Evolutionary conservation across 2,113 vertebrate species (phyloP).

Genomic region (Copsychus sechellarum): DNA sequence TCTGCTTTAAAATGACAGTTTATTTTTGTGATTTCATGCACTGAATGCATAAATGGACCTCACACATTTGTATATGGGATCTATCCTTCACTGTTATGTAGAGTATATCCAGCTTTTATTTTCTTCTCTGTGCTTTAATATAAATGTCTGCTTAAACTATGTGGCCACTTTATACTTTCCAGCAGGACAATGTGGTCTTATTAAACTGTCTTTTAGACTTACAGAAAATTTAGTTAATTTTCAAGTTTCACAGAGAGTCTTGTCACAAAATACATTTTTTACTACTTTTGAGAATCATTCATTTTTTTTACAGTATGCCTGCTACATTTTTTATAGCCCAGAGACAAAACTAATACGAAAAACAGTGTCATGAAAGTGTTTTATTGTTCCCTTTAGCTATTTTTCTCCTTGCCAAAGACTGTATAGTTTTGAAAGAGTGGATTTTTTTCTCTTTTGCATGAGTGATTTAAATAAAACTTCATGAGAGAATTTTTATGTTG

Average conservation of each 20-base stretch:
- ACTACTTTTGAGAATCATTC: neutral
- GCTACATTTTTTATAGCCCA: neutral
- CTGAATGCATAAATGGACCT: neutral
- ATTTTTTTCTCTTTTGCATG: neutral
- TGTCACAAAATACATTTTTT: neutral
- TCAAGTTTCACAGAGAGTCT: neutral
- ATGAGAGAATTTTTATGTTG: conserved; percentile 20
- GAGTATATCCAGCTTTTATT: neutral
- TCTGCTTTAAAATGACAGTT: neutral
- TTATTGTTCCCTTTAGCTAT: conserved; percentile 31
- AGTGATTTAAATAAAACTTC: conserved; percentile 27
- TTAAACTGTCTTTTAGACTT: neutral
- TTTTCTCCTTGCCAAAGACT: conserved; percentile 28
- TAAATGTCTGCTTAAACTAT: neutral
- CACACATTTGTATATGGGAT: neutral
- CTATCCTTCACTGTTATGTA: neutral
- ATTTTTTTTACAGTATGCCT: neutral
- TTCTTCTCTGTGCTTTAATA: neutral
- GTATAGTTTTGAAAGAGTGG: neutral
- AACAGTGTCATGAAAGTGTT: conserved; percentile 11
- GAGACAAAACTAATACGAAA: conserved; percentile 20
- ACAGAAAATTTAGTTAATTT: neutral
- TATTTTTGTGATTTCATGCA: neutral
- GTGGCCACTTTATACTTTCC: neutral
- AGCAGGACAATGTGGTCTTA: neutral